Conservation (phyloP, 2,888 invertebrate genomes). For the Nowickia ferox region DNA sequence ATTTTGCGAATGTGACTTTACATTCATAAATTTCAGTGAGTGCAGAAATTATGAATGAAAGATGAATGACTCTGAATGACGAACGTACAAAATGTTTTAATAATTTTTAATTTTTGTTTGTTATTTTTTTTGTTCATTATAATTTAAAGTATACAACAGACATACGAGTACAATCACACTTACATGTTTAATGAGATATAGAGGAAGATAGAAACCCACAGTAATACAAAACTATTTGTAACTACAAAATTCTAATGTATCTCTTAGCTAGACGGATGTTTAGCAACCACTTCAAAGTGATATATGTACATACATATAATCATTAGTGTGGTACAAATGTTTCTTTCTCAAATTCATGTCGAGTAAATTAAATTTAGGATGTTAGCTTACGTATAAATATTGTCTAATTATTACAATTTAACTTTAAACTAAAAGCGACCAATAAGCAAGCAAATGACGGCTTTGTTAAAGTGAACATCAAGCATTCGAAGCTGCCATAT, state of each 20-base stretch:
- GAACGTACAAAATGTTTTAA: conserved; percentile 26
- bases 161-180: no score
- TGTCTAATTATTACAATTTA: no score
- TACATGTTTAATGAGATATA: neutral
- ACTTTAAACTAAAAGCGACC: no score
- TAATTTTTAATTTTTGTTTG: conserved; percentile 3
- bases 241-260: conserved; percentile 23
- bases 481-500: no score
- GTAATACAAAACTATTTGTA: neutral
- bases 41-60: conserved; percentile 34
- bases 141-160: conserved; percentile 16
- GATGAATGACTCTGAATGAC: conserved; percentile 10
- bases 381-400: no score
- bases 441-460: no score
- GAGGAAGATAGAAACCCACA: conserved; percentile 9
- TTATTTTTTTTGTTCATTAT: neutral
- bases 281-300: neutral
- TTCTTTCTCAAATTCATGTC: no score
- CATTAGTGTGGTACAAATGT: no score
- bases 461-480: no score
- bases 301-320: no score
- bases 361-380: no score
- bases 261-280: conserved; percentile 41
- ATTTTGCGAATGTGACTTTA: conserved; percentile 35
- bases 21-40: conserved; percentile 51